These are phyloP conservation scores for Ridgeia piscesae DNA, from an alignment of 1,140 invertebrate genomes.

Conservation along the genomic window DNA sequence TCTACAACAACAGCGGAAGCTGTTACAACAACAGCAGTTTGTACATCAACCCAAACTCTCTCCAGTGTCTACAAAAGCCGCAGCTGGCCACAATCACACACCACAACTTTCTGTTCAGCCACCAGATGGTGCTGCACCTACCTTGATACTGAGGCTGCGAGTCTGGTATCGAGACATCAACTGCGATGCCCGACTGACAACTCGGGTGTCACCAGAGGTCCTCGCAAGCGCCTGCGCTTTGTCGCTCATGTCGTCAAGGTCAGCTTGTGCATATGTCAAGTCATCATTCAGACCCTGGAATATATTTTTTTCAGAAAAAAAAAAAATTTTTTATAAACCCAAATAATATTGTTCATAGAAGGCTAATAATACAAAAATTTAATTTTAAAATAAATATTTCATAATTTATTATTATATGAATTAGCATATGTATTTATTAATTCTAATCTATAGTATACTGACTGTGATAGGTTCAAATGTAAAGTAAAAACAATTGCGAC, in stretches of 20 bases:
- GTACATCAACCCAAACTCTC: too few species aligned
- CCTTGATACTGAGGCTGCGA: conserved; percentile 83
- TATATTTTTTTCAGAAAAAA: too few species aligned
- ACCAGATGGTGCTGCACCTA: conserved; percentile 32
- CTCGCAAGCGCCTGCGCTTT: conserved; percentile 70
- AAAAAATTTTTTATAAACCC: too few species aligned
- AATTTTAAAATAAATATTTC: neutral
- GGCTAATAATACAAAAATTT: too few species aligned
- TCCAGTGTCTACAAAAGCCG: too few species aligned
- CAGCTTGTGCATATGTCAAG: conserved; percentile 84
- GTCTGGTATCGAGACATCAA: conserved; percentile 87
- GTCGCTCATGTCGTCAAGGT: conserved; percentile 90
- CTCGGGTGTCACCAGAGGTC: conserved; percentile 49
- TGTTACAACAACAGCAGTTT: neutral
- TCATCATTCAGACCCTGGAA: conserved; percentile 78
- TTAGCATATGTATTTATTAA: neutral
- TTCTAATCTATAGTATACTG: too few species aligned
- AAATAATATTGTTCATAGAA: too few species aligned
- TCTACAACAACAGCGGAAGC: conserved; percentile 55
- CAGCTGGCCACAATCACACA: too few species aligned
- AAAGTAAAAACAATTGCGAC: too few species aligned
- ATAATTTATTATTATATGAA: neutral
- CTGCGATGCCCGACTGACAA: conserved; percentile 76
- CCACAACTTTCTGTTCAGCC: neutral
- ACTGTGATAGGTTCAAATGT: too few species aligned